Evolutionary conservation across 2,888 invertebrate genomes (phyloP).

Genomic region (Onthophagus sagittarius): DNA sequence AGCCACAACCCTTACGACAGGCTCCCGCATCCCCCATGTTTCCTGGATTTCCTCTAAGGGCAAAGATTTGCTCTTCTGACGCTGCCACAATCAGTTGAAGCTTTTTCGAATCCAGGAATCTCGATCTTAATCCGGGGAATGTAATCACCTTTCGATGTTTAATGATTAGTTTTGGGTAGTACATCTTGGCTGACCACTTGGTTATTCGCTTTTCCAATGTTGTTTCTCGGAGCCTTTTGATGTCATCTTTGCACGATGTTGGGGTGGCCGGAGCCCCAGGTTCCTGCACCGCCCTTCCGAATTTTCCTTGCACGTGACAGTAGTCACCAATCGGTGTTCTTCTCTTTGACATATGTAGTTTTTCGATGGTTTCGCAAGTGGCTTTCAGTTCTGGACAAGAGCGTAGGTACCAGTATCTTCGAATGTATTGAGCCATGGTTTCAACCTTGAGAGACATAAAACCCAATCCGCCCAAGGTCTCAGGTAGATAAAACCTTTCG

Average conservation of each 20-base stretch:
- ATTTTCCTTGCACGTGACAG: not conserved
- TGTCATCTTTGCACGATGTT: too few relatives aligned
- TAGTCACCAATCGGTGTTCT: slow-evolving; percentile 15
- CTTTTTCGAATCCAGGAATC: slow-evolving; percentile 12
- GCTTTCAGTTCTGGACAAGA: slow-evolving; percentile 1
- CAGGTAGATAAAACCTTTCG: slow-evolving; percentile 12
- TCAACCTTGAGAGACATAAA: not conserved
- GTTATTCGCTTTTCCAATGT: not conserved
- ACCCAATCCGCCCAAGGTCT: slow-evolving; percentile 11
- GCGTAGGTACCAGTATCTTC: slow-evolving; percentile 6
- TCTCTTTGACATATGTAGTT: not conserved
- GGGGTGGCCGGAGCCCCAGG: too few relatives aligned
- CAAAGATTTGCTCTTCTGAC: slow-evolving; percentile 29
- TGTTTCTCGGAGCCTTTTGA: too few relatives aligned
- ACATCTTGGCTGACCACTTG: slow-evolving; percentile 25
- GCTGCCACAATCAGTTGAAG: slow-evolving; percentile 25
- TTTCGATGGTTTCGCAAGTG: not conserved
- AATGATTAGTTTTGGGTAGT: slow-evolving; percentile 24
- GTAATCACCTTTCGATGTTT: slow-evolving; percentile 13
- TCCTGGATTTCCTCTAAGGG: slow-evolving; percentile 15
- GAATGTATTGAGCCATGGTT: not conserved
- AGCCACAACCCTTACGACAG: slow-evolving; percentile 24
- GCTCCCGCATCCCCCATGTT: not conserved
- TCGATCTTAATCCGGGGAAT: slow-evolving; percentile 23
- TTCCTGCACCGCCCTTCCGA: not conserved